phyloP scores from a whole-genome alignment of 2,888 invertebrate genomes.

The Ptycholaimellus sp. region DNA sequence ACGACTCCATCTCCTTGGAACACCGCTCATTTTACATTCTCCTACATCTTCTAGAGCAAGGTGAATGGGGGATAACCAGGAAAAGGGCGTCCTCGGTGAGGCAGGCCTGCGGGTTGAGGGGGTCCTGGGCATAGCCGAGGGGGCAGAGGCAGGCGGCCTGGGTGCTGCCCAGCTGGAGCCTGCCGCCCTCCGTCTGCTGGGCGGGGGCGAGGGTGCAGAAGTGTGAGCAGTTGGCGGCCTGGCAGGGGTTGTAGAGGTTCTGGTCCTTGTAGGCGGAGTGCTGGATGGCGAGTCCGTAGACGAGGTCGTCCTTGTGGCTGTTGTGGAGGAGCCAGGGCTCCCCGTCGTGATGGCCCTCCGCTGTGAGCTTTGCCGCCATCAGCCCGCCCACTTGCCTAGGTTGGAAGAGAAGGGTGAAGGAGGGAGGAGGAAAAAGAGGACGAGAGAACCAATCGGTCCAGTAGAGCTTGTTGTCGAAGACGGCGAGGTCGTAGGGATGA shows the following conservation, averaged over 20 bases:
- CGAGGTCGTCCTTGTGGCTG: slow-evolving; percentile 11
- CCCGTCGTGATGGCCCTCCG: background rate
- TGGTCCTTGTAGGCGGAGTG: slow-evolving; percentile 10
- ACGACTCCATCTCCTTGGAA: too few relatives aligned
- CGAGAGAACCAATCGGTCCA: slow-evolving; percentile 12
- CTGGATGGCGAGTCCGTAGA: slow-evolving; percentile 13
- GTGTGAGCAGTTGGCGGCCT: background rate
- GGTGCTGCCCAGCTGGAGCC: background rate
- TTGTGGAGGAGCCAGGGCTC: slow-evolving; percentile 6
- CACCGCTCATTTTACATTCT: too few relatives aligned
- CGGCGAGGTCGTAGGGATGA: slow-evolving; percentile 11
- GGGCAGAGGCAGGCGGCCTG: background rate
- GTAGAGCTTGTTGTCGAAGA: slow-evolving; percentile 12
- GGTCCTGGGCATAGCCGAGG: background rate
- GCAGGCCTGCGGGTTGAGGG: background rate
- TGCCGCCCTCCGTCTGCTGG: background rate
- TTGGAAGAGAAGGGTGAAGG: background rate
- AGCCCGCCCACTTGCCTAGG: slow-evolving; percentile 2
- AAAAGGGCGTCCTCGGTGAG: background rate
- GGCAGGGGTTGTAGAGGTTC: background rate
- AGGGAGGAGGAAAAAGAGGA: background rate
- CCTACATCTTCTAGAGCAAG: too few relatives aligned
- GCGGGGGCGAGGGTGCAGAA: background rate
- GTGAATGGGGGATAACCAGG: background rate
- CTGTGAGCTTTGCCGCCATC: background rate